Percentiles rank a stretch among this genome's conserved stretches.
Evolutionary conservation across 2,888 invertebrate species (phyloP).

Genomic region (Philaethria dido): DNA sequence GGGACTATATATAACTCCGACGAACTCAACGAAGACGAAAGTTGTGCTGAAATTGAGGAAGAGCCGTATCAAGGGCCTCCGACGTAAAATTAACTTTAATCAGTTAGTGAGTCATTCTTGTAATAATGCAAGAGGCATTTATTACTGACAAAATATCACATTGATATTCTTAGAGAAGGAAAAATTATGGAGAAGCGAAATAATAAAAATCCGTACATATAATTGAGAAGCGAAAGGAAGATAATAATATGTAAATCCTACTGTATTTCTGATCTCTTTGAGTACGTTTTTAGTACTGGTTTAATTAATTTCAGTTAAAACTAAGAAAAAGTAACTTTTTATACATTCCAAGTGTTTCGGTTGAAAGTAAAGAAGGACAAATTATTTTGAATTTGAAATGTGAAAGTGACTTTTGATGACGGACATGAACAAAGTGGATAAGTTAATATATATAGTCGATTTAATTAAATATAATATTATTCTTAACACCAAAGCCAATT

Average conservation of each 20-base stretch:
- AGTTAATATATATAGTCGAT: constrained; percentile 1
- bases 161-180: background rate
- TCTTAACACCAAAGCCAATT: background rate
- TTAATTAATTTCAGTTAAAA: background rate
- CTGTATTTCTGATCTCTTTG: too few relatives aligned
- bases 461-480: background rate
- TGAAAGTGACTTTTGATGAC: background rate
- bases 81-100: constrained; percentile 37
- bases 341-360: background rate
- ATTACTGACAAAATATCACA: background rate
- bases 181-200: background rate
- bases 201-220: background rate
- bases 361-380: background rate
- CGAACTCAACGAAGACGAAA: constrained; percentile 43
- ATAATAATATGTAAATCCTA: background rate
- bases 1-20: constrained; percentile 56
- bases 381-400: background rate
- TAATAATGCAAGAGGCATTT: constrained; percentile 1
- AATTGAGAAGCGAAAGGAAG: background rate
- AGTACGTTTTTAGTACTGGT: too few relatives aligned
- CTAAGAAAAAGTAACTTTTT: background rate
- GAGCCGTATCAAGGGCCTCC: constrained; percentile 51
- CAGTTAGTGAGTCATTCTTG: background rate
- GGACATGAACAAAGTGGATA: constrained; percentile 1
- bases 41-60: background rate